Evolutionary conservation across 2,888 invertebrate genomes (phyloP).

Genomic region (Phorcus lineatus): DNA sequence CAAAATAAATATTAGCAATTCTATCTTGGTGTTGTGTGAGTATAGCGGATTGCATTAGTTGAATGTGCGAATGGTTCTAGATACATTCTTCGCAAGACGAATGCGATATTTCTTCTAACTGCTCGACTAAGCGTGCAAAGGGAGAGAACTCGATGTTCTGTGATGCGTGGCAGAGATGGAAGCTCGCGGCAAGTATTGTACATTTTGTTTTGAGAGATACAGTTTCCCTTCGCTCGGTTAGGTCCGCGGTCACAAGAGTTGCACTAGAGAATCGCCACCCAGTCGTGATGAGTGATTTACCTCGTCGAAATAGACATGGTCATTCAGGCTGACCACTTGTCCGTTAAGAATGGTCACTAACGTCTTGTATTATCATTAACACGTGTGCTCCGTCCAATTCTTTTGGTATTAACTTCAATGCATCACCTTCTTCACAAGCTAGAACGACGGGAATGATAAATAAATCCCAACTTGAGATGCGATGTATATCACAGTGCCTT

Average conservation of each 20-base stretch:
- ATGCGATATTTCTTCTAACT: not conserved
- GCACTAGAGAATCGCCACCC: not conserved
- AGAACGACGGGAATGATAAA: too few species aligned
- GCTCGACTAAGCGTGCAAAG: not conserved
- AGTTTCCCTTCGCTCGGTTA: not conserved
- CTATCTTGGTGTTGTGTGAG: not conserved
- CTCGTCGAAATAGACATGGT: not conserved
- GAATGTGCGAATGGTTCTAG: not conserved
- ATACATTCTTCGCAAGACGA: not conserved
- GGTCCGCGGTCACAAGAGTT: not conserved
- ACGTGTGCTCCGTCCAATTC: too few species aligned
- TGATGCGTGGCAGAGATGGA: not conserved
- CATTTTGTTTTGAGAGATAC: slow-evolving; percentile 17
- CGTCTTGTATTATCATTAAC: too few species aligned
- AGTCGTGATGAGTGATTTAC: not conserved
- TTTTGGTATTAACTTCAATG: too few species aligned
- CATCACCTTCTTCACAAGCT: too few species aligned
- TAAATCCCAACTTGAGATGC: too few species aligned
- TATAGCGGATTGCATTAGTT: not conserved
- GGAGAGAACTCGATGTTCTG: slow-evolving; percentile 2
- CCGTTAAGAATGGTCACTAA: too few species aligned
- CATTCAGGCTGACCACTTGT: not conserved
- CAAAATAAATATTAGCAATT: slow-evolving; percentile 24
- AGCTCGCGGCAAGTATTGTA: slow-evolving; percentile 8
- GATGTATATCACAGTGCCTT: too few species aligned